Percentiles rank a stretch among this genome's conserved stretches.
Conservation (phyloP, 2,797 vertebrate species). For the Cirrhinus mrigala region DNA sequence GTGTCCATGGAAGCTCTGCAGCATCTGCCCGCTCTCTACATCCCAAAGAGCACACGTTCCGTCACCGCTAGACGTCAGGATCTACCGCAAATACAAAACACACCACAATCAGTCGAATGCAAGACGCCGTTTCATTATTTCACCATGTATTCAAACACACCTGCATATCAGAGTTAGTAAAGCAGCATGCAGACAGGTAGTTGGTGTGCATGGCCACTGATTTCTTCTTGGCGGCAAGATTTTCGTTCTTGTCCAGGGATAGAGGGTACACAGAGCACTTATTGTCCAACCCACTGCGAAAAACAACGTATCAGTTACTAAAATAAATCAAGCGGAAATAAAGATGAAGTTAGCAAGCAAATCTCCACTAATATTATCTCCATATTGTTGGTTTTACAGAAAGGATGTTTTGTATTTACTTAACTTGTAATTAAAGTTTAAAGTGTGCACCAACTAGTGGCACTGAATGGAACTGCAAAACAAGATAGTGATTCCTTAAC, state of each 20-base stretch:
- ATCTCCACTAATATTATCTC: background rate
- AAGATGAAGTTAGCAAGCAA: background rate
- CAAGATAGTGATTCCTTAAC: background rate
- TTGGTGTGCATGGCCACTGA: conserved; percentile 99
- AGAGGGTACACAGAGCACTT: conserved; percentile 98
- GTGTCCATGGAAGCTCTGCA: conserved; percentile 99
- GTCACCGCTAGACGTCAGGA: conserved; percentile 96
- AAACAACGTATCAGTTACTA: background rate
- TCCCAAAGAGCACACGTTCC: conserved; percentile 98
- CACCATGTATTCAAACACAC: conserved; percentile 67
- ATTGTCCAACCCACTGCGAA: conserved; percentile 92
- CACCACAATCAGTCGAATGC: background rate
- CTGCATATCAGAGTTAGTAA: conserved; percentile 99
- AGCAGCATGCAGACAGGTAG: conserved; percentile 98
- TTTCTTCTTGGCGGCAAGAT: conserved; percentile 98
- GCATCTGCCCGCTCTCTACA: conserved; percentile 96
- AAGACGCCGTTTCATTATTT: background rate
- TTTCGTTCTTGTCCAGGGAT: conserved; percentile 98
- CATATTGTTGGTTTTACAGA: background rate
- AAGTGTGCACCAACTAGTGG: background rate
- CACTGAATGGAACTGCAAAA: background rate
- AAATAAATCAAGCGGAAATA: background rate
- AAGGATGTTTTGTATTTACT: background rate
- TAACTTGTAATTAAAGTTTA: background rate
- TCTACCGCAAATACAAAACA: conserved; percentile 75